phyloP scores from a whole-genome alignment of 2,888 invertebrate genomes.

The Neoitamus cyanurus region DNA sequence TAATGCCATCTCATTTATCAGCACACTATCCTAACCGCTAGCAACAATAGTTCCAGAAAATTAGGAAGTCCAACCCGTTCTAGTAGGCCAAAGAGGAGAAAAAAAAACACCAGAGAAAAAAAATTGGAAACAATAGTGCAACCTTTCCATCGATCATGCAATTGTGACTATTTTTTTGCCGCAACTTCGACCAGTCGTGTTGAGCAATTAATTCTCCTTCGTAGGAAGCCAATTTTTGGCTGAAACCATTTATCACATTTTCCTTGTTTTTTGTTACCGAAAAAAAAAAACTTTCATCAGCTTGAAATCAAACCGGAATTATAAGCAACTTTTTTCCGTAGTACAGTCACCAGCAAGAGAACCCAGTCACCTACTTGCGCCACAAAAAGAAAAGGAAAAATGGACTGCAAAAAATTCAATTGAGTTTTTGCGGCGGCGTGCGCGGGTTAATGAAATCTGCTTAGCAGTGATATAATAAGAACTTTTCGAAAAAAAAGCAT shows the following conservation, averaged over 20 bases:
- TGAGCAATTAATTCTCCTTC: neutral
- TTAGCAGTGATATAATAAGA: conserved; percentile 17
- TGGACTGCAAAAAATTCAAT: neutral
- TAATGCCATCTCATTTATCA: neutral
- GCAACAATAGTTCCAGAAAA: neutral
- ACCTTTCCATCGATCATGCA: neutral
- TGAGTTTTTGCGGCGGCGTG: conserved; percentile 11
- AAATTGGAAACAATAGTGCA: neutral
- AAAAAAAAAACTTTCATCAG: neutral
- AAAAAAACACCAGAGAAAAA: neutral
- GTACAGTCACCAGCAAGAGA: neutral
- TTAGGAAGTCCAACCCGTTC: neutral
- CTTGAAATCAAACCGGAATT: neutral
- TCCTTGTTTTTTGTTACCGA: neutral
- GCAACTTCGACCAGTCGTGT: neutral
- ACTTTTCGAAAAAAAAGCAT: neutral
- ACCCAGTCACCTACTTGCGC: conserved; percentile 26
- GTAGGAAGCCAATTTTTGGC: neutral
- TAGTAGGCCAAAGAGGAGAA: neutral
- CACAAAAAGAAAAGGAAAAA: neutral
- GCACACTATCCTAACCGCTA: neutral
- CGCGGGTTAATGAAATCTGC: conserved; percentile 26
- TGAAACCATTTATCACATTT: neutral
- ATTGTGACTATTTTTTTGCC: neutral
- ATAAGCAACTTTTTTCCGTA: neutral